These are phyloP conservation scores for Muscina levida DNA, from an alignment of 2,888 invertebrate species.

Conservation along the genomic window DNA sequence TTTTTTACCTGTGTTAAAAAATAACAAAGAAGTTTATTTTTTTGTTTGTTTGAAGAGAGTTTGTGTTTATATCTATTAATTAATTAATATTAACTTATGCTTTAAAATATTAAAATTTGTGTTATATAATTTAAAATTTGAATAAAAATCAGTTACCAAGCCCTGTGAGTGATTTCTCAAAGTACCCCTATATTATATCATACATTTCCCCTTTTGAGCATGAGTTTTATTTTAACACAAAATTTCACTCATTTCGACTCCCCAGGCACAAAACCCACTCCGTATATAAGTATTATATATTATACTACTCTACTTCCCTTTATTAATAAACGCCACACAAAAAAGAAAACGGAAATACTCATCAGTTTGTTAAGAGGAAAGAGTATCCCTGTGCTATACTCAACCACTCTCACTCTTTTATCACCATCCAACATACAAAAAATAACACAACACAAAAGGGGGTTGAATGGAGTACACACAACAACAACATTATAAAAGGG, in stretches of 20 bases:
- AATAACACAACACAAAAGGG: conserved; percentile 41
- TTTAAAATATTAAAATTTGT: too few species aligned
- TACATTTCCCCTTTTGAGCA: background rate
- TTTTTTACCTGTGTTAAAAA: conserved; percentile 16
- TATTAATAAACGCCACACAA: background rate
- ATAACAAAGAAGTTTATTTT: background rate
- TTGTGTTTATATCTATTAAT: too few species aligned
- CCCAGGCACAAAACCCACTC: background rate
- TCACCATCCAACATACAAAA: too few species aligned
- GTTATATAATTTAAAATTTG: too few species aligned
- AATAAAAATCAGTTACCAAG: too few species aligned
- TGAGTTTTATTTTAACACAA: too few species aligned
- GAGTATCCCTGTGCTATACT: conserved; percentile 11
- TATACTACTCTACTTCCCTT: conserved; percentile 49
- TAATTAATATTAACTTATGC: too few species aligned
- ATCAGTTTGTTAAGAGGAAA: conserved; percentile 3
- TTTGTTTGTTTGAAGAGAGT: background rate
- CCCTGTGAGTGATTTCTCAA: background rate
- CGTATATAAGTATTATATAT: too few species aligned
- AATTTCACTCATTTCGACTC: conserved; percentile 13
- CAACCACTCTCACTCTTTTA: conserved; percentile 42
- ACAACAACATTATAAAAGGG: conserved; percentile 45
- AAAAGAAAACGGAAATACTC: conserved; percentile 51
- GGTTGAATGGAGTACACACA: conserved; percentile 41
- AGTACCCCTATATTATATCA: background rate